Evolutionary conservation across 2,113 vertebrate genomes (phyloP), one percentile per base, ranked within the genome.

Genomic region (Epinephelus moara): DNA sequence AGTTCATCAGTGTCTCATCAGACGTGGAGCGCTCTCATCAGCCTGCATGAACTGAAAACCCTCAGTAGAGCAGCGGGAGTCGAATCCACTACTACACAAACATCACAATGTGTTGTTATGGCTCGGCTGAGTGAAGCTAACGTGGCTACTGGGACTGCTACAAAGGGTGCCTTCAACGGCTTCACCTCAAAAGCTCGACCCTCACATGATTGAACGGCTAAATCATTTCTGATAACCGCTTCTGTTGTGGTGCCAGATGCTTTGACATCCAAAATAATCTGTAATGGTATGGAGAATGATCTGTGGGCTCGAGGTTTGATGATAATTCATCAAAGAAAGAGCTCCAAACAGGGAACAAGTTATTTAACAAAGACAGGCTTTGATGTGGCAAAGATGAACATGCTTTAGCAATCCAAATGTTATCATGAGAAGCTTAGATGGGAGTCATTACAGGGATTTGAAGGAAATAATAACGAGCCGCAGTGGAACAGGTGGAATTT

Each of bases 301-400:
- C 86, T 81, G 82, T 40, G 56, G 83, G 83, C 82, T 83, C 10
- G 1, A 67, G 69, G 85, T 87, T 88, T 91, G 92, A 94, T 85
- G 80, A 89, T 90, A 80, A 88, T 89, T 93, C 90, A 91, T 89
- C 89, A 89, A 87, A 91, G 90, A 59, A 66, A 81, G 86, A 75
- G 79, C 74, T 84, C 53, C 19, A 64, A 59, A 69, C 72, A 73
- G 78, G 75, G 79, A 80, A 80, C 63, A 52, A 64, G 80, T 83
- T 75, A 69, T 71, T 90, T 82, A 27, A 81, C 47, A 55, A 61
- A 88, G 78, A 81, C 37, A 3, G 68, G 62, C 94, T 94, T 95
- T 95, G 93, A 94, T 94, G 92, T 90, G 15, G 70, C 42, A 63
- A 52, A 90, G 89, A 92, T 85, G 89, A 90, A 89, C 92, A 93